phyloP scores from a whole-genome alignment of 2,888 invertebrate species.

The Mimumesa dahlbomi region DNA sequence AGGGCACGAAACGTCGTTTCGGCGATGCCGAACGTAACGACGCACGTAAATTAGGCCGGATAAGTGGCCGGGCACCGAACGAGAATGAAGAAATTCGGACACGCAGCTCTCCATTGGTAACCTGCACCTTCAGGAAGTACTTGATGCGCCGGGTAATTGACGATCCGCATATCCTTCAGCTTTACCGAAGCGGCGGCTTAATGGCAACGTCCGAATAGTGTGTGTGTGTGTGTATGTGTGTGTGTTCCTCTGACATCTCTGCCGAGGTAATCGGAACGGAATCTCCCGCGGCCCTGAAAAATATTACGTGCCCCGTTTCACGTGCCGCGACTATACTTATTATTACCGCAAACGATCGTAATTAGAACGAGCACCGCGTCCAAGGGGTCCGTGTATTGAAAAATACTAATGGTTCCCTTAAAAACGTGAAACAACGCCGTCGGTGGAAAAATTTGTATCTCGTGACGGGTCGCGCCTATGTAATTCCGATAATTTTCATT shows the following conservation, averaged over 20 bases:
- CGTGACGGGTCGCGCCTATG: too few relatives aligned
- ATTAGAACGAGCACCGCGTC: slow-evolving; percentile 5
- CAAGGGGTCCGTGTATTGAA: too few relatives aligned
- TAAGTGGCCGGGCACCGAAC: slow-evolving; percentile 48
- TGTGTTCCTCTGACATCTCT: slow-evolving; percentile 17
- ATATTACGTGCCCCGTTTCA: slow-evolving; percentile 12
- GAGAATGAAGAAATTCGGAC: slow-evolving; percentile 56
- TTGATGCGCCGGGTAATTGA: slow-evolving; percentile 52
- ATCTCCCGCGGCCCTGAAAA: slow-evolving; percentile 21
- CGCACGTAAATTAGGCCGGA: slow-evolving; percentile 56
- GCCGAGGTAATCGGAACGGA: slow-evolving; percentile 28
- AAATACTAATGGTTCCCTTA: too few relatives aligned
- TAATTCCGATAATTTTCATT: too few relatives aligned
- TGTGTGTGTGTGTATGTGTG: too few relatives aligned
- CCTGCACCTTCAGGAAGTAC: slow-evolving; percentile 51
- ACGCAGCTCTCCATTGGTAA: slow-evolving; percentile 11
- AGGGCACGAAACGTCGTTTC: slow-evolving; percentile 46
- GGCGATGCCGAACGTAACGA: slow-evolving; percentile 34
- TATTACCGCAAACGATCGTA: slow-evolving; percentile 9
- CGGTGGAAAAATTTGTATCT: too few relatives aligned
- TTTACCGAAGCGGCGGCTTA: slow-evolving; percentile 25
- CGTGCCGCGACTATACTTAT: slow-evolving; percentile 17
- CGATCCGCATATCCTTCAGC: slow-evolving; percentile 43
- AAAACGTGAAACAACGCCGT: too few relatives aligned
- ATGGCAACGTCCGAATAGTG: slow-evolving; percentile 27